Conservation (phyloP, 2,113 vertebrate genomes). For the Theristicus caerulescens region DNA sequence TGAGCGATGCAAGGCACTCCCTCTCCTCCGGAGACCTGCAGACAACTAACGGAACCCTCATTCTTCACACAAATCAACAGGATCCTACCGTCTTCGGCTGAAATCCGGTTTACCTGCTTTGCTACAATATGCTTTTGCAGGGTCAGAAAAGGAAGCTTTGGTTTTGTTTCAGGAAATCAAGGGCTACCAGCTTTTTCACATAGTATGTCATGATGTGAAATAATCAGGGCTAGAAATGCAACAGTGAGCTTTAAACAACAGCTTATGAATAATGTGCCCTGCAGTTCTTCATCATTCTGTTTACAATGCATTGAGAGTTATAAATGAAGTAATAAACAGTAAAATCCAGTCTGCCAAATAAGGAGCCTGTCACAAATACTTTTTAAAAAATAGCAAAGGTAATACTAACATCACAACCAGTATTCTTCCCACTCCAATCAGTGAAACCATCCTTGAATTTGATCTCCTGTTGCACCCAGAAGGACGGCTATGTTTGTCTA, state of each 20-base stretch:
- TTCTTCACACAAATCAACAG: background rate
- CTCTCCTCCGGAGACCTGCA: background rate
- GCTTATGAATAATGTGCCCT: background rate
- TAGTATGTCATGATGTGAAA: background rate
- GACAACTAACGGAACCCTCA: background rate
- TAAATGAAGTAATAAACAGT: slow-evolving; percentile 4
- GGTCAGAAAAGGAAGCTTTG: background rate
- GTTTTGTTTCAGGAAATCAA: background rate
- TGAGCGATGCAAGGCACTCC: background rate
- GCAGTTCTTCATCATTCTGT: background rate
- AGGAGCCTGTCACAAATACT: background rate
- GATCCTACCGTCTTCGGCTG: background rate
- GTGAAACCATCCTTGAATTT: background rate
- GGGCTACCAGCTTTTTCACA: background rate
- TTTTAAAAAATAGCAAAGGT: background rate
- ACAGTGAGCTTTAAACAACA: background rate
- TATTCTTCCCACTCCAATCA: background rate
- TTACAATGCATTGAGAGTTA: slow-evolving; percentile 7
- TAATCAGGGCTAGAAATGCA: background rate
- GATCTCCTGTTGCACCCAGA: background rate
- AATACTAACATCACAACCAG: background rate
- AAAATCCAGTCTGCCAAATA: background rate
- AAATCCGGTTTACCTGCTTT: background rate
- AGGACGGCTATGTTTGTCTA: background rate
- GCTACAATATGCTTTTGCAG: background rate